Evolutionary conservation across 2,797 vertebrate species (phyloP).

Genomic region (Eulemur mongoz): DNA sequence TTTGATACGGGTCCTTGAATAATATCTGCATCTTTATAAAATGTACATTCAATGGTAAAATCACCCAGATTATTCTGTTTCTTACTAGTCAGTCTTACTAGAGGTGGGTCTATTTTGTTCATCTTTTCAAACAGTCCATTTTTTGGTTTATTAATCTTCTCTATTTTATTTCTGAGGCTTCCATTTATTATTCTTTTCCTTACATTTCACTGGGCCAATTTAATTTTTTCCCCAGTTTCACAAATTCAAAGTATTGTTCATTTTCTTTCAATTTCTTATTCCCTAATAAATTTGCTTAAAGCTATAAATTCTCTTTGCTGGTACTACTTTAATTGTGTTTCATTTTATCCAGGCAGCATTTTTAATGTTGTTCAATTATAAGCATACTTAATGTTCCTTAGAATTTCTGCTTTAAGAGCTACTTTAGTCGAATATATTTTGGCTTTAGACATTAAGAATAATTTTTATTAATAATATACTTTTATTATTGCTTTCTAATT

Average conservation of each 20-base stretch:
- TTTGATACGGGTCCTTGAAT: background rate
- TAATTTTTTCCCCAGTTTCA: background rate
- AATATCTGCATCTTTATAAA: background rate
- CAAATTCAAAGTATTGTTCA: background rate
- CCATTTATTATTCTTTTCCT: background rate
- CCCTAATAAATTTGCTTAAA: background rate
- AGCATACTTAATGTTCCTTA: background rate
- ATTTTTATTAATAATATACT: background rate
- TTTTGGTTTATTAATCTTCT: background rate
- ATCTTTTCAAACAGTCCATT: background rate
- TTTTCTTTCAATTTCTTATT: background rate
- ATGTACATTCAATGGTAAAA: background rate
- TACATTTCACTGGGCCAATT: background rate
- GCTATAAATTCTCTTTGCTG: background rate
- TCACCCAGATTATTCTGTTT: background rate
- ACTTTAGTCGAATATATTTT: background rate
- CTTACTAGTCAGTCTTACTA: background rate
- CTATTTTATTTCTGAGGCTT: constrained; percentile 5
- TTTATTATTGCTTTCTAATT: background rate
- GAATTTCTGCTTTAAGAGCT: background rate
- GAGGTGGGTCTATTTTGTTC: background rate
- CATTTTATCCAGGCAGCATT: background rate
- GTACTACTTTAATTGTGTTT: background rate
- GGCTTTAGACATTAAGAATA: background rate
- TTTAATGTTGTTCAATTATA: background rate